phyloP scores from a whole-genome alignment of 2,113 vertebrate species.

The Epinephelus moara region DNA sequence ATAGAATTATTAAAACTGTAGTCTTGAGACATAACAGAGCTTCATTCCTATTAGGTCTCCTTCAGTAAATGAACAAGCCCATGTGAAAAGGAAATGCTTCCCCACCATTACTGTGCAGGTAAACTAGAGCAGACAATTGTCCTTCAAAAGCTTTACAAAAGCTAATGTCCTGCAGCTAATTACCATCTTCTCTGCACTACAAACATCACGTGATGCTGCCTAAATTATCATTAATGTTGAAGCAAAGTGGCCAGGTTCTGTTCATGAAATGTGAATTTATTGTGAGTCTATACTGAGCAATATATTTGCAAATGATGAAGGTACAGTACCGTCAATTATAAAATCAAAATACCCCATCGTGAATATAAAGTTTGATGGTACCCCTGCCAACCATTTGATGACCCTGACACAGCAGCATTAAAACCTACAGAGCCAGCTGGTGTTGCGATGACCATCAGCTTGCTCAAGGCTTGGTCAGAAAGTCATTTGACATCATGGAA shows the following conservation, averaged over 20 bases:
- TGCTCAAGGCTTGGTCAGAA: neutral
- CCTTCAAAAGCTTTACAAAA: neutral
- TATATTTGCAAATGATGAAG: neutral
- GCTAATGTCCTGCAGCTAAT: slow-evolving; percentile 23
- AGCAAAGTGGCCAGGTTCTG: neutral
- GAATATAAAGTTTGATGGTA: neutral
- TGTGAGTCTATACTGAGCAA: neutral
- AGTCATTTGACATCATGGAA: neutral
- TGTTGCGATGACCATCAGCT: neutral
- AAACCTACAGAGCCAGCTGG: neutral
- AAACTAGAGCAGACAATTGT: neutral
- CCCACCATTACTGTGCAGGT: neutral
- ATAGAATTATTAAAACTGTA: neutral
- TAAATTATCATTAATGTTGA: neutral
- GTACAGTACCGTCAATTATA: neutral
- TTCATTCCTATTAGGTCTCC: neutral
- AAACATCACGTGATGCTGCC: neutral
- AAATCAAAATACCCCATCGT: neutral
- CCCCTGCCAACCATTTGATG: neutral
- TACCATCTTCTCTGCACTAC: neutral
- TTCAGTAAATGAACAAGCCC: neutral
- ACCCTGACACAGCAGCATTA: neutral
- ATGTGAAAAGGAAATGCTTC: neutral
- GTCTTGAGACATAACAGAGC: neutral
- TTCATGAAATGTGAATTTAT: neutral